Evolutionary conservation across 2,797 vertebrate genomes (phyloP).

Genomic region (Characodon lateralis): DNA sequence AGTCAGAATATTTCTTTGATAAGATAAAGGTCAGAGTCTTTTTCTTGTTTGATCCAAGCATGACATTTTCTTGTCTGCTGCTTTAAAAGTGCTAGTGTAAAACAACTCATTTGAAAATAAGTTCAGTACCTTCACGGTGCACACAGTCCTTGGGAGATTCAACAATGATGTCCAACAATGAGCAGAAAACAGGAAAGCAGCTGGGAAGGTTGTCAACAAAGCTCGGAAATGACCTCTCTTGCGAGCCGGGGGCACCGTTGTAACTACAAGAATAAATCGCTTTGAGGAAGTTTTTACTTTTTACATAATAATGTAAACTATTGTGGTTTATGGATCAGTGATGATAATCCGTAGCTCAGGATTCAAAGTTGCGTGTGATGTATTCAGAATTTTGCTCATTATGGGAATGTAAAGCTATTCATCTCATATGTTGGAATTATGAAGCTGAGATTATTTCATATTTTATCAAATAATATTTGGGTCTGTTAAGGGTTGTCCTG

Average conservation of each 20-base stretch:
- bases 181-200: conserved; percentile 70
- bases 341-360: not conserved
- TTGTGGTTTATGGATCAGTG: conserved; percentile 11
- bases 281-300: conserved; percentile 42
- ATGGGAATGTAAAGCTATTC: conserved; percentile 42
- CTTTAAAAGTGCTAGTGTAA: conserved; percentile 22
- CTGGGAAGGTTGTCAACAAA: conserved; percentile 77
- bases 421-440: conserved; percentile 14
- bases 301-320: conserved; percentile 34
- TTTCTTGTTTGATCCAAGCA: conserved; percentile 4
- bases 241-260: conserved; percentile 40
- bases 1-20: conserved; percentile 3
- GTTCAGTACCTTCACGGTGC: conserved; percentile 28
- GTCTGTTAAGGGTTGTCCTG: too few relatives aligned
- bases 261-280: conserved; percentile 39
- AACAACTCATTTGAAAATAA: conserved; percentile 34
- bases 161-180: conserved; percentile 50
- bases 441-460: too few relatives aligned
- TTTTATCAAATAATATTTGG: too few relatives aligned
- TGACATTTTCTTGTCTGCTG: conserved; percentile 12
- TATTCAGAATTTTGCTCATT: conserved; percentile 27
- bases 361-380: not conserved
- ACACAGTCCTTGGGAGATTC: conserved; percentile 55
- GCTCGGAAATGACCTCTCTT: conserved; percentile 68
- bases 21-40: not conserved